Evolutionary conservation across 2,797 vertebrate genomes (phyloP), one percentile per base, ranked within the genome.

Genomic region (Thunnus albacares): DNA sequence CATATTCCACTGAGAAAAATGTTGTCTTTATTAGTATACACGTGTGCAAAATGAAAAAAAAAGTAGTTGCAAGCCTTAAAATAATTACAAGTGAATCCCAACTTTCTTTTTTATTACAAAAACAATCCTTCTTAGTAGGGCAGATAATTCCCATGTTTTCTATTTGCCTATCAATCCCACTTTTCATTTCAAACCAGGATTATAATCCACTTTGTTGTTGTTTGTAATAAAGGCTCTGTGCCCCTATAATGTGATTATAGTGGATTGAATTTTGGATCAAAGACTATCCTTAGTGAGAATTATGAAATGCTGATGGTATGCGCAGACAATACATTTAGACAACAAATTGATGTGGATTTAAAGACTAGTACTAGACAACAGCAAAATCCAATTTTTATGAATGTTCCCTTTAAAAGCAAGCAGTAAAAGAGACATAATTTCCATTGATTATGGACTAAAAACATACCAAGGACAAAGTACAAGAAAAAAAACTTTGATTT

Each of bases 241-340:
- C 15, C 28, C 11, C 26, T 71, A 20, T 53, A 22, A 70, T 65
- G 26, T 70, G 41, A 75, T 85, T 70, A 68, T 6, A 57, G 35
- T n/a, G n/a, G 75, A 80, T 71, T 63, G n/a, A 66, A 73, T 81
- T 83, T 75, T 12, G 56, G 30, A 81, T 89, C 59, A 67, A 43
- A 81, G 35, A 61, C 49, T 30, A 35, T 73, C 55, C 62, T 17
- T 4, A n/a, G 3, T 2, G 9, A 57, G 28, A 41, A 64, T 57
- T 35, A 71, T 30, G 15, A 65, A 80, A 77, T 18, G 58, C 38
- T 52, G 35, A 74, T 60, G 71, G 35, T 12, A 56, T 26, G 7
- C 6, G 22, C 3, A 74, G 51, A 85, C 18, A 77, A 41, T 70
- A 43, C 13, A 43, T 43, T 43, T 43, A 14, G 41, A 41, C 47